Evolutionary conservation across 2,888 invertebrate species (phyloP), one percentile per base, ranked within the genome.

Genomic region (Paralinhomoeus sp.): DNA sequence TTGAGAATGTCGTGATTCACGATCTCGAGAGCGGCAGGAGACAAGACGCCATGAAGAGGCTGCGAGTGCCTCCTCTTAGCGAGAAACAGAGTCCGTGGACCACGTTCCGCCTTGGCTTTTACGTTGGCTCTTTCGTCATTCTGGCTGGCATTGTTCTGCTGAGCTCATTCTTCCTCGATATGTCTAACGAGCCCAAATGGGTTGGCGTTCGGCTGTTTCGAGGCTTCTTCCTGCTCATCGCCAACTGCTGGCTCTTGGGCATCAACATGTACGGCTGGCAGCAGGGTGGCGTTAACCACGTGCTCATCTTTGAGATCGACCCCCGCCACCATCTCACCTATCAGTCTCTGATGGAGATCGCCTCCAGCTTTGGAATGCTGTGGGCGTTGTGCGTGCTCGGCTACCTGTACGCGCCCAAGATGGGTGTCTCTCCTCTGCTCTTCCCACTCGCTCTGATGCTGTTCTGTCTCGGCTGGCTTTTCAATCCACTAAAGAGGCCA

Each of bases 1-100:
- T 87, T 2, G 93, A 97, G 62, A 62, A 61, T 46, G 57, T 63
- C 46, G 67, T 70, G 24, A 70, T 68, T 17, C 58, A 60, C 40
- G 64, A 67, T 41, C 52, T 72, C 43, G 72, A 93, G 64, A 80
- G 78, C 2, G 93, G 93, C 1, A 84, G 97, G 65, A 68, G 89
- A 12, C 12, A 12, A 18, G 17, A 24, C 51, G 93, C 93, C 0
- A 97, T 97, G 97, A 97, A 97, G 69, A 73, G 91, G 51, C 69
- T 99, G 18, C 69, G 93, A 45, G 93, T 97, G 0, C 97, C 97
- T 0, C 97, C 97, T 0, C 67, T 97, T 7, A 89, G 89, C 0
- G 93, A 97, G 64, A 82, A 87, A 49, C 84, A 85, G 62, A 83
- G 82, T 62, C 84, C 85, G 0, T 85, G 87, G 81, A 87, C 83